These are phyloP conservation scores for Drosophila bunnanda DNA, from an alignment of 2,888 invertebrate species.

Conservation along the genomic window DNA sequence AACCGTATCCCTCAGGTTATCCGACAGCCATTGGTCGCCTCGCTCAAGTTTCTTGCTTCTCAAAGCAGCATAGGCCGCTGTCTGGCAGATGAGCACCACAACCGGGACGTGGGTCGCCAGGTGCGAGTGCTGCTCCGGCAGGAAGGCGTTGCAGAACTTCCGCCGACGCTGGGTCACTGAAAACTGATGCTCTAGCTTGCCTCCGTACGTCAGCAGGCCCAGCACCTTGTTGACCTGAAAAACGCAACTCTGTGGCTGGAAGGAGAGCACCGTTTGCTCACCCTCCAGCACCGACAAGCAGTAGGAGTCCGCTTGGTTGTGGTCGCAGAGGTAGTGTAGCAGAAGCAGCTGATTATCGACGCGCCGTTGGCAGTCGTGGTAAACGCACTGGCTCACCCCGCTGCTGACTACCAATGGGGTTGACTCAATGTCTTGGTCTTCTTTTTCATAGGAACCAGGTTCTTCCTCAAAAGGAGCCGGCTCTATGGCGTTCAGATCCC, in stretches of 20 bases:
- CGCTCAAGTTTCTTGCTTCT: background rate
- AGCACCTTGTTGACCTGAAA: conserved; percentile 49
- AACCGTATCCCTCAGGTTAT: conserved; percentile 18
- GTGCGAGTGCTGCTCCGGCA: conserved; percentile 12
- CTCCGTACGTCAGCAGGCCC: conserved; percentile 56
- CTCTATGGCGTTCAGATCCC: conserved; percentile 45
- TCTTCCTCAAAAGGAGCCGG: background rate
- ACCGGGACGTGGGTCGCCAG: conserved; percentile 48
- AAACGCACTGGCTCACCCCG: conserved; percentile 43
- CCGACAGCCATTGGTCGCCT: background rate
- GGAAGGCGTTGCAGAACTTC: conserved; percentile 31
- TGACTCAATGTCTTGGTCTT: background rate
- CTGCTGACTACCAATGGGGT: conserved; percentile 36
- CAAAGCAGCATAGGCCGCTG: background rate
- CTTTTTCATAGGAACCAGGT: background rate
- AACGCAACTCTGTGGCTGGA: conserved; percentile 29
- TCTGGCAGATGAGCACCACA: conserved; percentile 61
- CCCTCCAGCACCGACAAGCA: conserved; percentile 40
- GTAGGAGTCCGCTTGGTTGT: conserved; percentile 30
- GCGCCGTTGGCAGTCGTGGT: conserved; percentile 41
- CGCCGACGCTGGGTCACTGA: background rate
- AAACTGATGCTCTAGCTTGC: conserved; percentile 11
- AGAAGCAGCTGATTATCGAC: conserved; percentile 59
- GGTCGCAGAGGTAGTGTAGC: conserved; percentile 61
- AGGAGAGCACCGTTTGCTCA: conserved; percentile 41